These are phyloP conservation scores for Ichneumoninae sp. DNA, from an alignment of 2,888 invertebrate species.

Conservation along the genomic window DNA sequence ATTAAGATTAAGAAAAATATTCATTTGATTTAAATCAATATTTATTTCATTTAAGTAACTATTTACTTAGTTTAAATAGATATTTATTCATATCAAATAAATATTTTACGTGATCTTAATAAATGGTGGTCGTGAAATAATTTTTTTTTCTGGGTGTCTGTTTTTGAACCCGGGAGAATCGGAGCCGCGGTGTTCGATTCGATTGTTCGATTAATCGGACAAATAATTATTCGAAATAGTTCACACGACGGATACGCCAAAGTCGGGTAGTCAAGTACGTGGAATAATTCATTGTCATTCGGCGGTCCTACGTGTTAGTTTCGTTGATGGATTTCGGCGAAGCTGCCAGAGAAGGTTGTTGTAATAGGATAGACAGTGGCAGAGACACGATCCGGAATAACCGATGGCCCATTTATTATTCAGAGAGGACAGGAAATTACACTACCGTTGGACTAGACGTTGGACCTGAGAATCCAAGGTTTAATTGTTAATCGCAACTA, in stretches of 20 bases:
- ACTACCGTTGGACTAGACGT: conserved; percentile 14
- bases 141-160: no score
- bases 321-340: conserved; percentile 19
- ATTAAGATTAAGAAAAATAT: no score
- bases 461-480: neutral
- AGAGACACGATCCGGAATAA: conserved; percentile 16
- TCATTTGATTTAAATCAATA: no score
- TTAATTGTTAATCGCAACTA: conserved; percentile 10
- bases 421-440: neutral
- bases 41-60: no score
- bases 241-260: neutral
- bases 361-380: conserved; percentile 23
- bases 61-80: no score
- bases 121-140: no score
- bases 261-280: neutral
- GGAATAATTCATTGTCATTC: conserved; percentile 20
- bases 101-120: no score
- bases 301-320: conserved; percentile 6
- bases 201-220: conserved; percentile 21
- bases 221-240: conserved; percentile 7
- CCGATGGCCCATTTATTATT: conserved; percentile 22
- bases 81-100: no score
- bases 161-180: no score
- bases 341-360: neutral
- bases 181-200: neutral